Percentiles rank a stretch among this genome's conserved stretches.
phyloP scores from a whole-genome alignment of 2,797 vertebrate species.

The Hydrolagus colliei region DNA sequence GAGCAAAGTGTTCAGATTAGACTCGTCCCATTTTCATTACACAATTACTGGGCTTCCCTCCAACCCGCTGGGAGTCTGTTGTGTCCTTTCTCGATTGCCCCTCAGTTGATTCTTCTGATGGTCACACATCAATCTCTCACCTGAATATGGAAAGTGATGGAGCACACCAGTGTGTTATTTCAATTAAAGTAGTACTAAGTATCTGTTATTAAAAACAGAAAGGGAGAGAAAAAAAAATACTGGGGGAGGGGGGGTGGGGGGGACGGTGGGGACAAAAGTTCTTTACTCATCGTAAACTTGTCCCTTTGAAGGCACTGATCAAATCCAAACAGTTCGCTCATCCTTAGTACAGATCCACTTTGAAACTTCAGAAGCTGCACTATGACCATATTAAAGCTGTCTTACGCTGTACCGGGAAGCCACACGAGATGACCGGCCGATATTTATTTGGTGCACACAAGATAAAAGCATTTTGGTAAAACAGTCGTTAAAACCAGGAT shows the following conservation, averaged over 20 bases:
- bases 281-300: neutral
- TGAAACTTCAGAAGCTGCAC: constrained; percentile 24
- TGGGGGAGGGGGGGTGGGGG: no score
- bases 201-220: constrained; percentile 11
- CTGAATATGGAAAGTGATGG: neutral
- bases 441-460: constrained; percentile 19
- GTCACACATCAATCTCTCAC: neutral
- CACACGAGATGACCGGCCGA: constrained; percentile 9
- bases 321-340: constrained; percentile 28
- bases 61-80: neutral
- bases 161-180: constrained; percentile 23
- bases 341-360: constrained; percentile 28
- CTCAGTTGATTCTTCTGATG: constrained; percentile 12
- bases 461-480: constrained; percentile 32
- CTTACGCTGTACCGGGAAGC: neutral
- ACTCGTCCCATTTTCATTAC: neutral
- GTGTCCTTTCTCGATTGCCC: neutral
- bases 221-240: neutral
- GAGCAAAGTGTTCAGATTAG: constrained; percentile 22
- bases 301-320: constrained; percentile 22
- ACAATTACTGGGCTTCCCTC: no score
- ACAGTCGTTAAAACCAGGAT: constrained; percentile 24
- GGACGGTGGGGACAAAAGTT: neutral
- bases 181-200: neutral
- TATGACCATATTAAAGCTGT: constrained; percentile 12